Base-by-base conservation (phyloP, 2,888 invertebrate genomes). In the Argyresthia albistria region DNA sequence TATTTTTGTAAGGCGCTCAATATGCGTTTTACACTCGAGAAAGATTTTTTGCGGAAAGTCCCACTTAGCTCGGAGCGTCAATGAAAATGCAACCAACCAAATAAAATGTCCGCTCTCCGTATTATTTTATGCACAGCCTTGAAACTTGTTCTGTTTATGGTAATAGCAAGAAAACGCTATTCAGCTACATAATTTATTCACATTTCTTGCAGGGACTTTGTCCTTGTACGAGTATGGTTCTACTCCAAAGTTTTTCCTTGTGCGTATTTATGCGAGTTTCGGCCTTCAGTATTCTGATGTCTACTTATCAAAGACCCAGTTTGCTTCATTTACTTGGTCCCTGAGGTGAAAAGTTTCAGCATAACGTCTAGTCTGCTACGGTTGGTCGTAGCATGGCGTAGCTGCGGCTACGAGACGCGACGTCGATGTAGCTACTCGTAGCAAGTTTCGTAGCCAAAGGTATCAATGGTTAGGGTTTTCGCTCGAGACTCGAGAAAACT, bases 251-350 rank as follows among this genome's bases (percentile, higher is more conserved):
- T 14, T 48, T 48, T 14, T 35, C 39, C 15, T 37, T 37, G 48
- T 37, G 12, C 53, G 47, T 50, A 56, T 52, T 54, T 58, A 39
- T 39, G 39, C 8, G 39, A 25, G 25, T 25, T 25, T 25, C 25
- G 6, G 25, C 6, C 6, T 4, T 25, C 25, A 6, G 25, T 25
- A 25, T 25, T 4, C 25, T 25, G 25, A 25, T 25, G 25, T 25
- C 25, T 25, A 25, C 25, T 25, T 39, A 39, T n/a, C 39, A 4
- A n/a, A 39, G 39, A 39, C 39, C 8, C 39, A 39, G 39, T 39
- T 39, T 39, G n/a, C 25, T 25, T 4, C 6, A 25, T 25, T 25
- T 25, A n/a, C n/a, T 25, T 25, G 2, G 25, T 25, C 25, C 25
- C 25, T 25, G 25, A 25, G 6, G 25, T 25, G 25, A 25, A 25